Percentiles rank a stretch among this genome's conserved stretches.
Conservation (phyloP, 2,113 vertebrate species). For the Neotoma lepida region DNA sequence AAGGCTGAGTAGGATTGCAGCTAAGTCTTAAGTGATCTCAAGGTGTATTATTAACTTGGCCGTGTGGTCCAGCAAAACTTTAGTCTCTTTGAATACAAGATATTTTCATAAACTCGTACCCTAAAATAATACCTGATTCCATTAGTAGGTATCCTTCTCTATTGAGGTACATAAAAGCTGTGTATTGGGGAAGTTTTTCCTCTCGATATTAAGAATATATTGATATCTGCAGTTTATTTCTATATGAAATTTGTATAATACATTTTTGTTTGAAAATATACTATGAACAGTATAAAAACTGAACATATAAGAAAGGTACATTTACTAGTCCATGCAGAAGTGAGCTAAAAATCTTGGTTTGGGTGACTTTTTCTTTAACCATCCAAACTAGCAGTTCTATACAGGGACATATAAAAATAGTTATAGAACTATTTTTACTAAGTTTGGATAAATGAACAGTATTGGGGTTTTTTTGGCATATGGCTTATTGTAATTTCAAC, state of each 20-base stretch:
- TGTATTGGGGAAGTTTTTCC: background rate
- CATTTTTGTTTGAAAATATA: background rate
- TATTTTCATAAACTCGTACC: background rate
- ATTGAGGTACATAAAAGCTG: background rate
- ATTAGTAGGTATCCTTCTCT: background rate
- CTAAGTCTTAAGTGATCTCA: background rate
- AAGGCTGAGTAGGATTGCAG: background rate
- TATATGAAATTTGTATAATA: background rate
- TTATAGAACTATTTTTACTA: background rate
- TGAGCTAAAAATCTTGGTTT: background rate
- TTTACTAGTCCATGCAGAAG: background rate
- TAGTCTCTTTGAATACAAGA: background rate
- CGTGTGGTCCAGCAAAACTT: background rate
- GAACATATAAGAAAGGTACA: background rate
- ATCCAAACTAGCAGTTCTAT: background rate
- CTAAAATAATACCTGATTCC: background rate
- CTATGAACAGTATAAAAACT: background rate
- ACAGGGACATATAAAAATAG: background rate
- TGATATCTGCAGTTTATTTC: conserved; percentile 4
- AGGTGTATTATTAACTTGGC: background rate
- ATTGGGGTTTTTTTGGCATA: conserved; percentile 26
- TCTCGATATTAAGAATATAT: background rate
- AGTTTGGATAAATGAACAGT: background rate
- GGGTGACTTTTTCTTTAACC: background rate
- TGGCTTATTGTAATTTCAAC: conserved; percentile 27